Conservation (phyloP, 2,797 vertebrate species). For the Luscinia megarhynchos region DNA sequence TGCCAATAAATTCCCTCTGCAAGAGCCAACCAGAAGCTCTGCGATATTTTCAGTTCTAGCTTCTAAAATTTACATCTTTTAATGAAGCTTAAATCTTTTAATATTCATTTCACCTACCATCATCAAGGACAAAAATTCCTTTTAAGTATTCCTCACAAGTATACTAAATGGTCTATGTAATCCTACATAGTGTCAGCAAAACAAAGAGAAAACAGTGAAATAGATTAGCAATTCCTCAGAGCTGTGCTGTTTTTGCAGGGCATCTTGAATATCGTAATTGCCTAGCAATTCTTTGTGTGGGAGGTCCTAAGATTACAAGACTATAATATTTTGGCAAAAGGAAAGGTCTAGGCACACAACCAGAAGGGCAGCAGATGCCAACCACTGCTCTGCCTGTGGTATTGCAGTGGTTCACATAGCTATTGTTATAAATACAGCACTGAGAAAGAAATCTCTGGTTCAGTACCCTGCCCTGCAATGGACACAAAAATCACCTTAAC, state of each 20-base stretch:
- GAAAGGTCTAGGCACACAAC: neutral
- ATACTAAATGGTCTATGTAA: neutral
- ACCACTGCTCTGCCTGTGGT: neutral
- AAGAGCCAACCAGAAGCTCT: neutral
- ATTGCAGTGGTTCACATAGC: neutral
- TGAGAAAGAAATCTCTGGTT: neutral
- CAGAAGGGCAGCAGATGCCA: neutral
- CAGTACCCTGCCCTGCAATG: neutral
- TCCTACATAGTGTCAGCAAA: neutral
- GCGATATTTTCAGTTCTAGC: neutral
- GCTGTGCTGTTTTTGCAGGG: neutral
- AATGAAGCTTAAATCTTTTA: constrained; percentile 8
- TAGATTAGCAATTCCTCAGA: neutral
- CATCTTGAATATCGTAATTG: neutral
- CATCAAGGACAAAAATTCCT: neutral
- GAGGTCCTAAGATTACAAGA: neutral
- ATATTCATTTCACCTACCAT: constrained; percentile 13
- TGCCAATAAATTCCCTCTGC: neutral
- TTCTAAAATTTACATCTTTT: constrained; percentile 17
- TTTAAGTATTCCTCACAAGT: neutral
- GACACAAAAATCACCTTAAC: neutral
- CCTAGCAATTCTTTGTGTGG: neutral
- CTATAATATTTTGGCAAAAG: neutral
- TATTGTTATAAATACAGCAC: neutral
- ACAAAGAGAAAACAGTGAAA: neutral